phyloP scores from a whole-genome alignment of 2,888 invertebrate genomes.

The Sphaerophoria taeniata region DNA sequence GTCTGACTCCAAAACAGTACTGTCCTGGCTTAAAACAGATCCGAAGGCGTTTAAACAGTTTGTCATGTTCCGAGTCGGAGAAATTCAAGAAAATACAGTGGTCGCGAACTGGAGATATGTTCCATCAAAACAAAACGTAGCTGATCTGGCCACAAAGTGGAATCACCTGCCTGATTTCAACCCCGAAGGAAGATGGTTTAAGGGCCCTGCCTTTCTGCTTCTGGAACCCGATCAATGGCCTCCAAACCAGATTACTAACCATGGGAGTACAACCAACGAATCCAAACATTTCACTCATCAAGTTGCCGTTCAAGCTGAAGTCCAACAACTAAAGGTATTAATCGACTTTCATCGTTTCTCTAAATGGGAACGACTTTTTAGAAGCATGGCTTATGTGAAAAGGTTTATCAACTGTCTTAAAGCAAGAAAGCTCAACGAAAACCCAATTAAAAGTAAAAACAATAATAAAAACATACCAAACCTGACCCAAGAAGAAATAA shows the following conservation, averaged over 20 bases:
- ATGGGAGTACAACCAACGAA: conserved; percentile 1
- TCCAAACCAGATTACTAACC: neutral
- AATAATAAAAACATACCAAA: neutral
- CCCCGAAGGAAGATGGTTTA: conserved; percentile 49
- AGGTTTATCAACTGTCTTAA: conserved; percentile 34
- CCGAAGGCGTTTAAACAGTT: conserved; percentile 66
- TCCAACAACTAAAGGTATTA: conserved; percentile 1
- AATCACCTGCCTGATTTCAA: conserved; percentile 6
- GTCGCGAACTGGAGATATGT: conserved; percentile 55
- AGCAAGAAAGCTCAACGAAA: conserved; percentile 18
- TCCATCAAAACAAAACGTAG: conserved; percentile 64
- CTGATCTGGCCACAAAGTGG: conserved; percentile 70
- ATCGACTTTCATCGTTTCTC: conserved; percentile 19
- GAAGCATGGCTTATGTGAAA: conserved; percentile 26
- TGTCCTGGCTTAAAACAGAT: conserved; percentile 75
- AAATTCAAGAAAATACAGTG: conserved; percentile 65
- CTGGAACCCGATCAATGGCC: conserved; percentile 37
- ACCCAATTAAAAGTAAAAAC: conserved; percentile 1
- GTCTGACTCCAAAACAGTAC: conserved; percentile 76
- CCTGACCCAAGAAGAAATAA: conserved; percentile 26
- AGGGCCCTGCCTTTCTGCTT: conserved; percentile 58
- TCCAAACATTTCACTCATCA: too few relatives aligned
- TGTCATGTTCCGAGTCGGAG: conserved; percentile 66
- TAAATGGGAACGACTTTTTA: conserved; percentile 33
- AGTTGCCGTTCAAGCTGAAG: neutral